Percentiles rank a stretch among this genome's conserved stretches.
Conservation (phyloP, 2,888 invertebrate species). For the Ochropleura plecta region DNA sequence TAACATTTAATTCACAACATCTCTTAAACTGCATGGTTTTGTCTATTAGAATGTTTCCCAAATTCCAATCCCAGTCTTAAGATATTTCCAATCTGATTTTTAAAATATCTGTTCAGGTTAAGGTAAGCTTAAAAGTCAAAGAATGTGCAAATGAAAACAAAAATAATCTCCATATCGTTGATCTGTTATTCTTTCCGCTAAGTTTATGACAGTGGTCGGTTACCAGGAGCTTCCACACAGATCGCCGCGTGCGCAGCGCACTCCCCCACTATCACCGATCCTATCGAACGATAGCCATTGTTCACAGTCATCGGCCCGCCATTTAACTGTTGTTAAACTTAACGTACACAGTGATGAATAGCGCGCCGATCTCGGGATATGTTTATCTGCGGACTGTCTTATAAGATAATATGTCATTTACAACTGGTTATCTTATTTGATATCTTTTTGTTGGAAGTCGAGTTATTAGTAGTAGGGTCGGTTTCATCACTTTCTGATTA, state of each 20-base stretch:
- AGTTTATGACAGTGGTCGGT: slow-evolving; percentile 53
- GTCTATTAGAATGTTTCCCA: neutral
- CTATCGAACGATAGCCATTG: slow-evolving; percentile 81
- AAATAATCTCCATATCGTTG: slow-evolving; percentile 21
- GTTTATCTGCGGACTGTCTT: slow-evolving; percentile 75
- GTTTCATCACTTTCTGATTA: slow-evolving; percentile 63
- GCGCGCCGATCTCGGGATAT: slow-evolving; percentile 71
- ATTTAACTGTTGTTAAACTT: slow-evolving; percentile 78
- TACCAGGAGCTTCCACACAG: slow-evolving; percentile 62
- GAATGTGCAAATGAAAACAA: slow-evolving; percentile 21
- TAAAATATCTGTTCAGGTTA: neutral
- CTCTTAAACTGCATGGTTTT: neutral
- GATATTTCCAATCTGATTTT: neutral
- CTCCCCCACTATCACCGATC: slow-evolving; percentile 76
- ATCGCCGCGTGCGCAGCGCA: slow-evolving; percentile 66
- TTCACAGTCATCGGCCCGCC: slow-evolving; percentile 78
- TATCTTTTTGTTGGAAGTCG: slow-evolving; percentile 58
- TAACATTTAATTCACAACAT: neutral
- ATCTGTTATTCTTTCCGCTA: slow-evolving; percentile 54
- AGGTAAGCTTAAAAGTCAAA: slow-evolving; percentile 4
- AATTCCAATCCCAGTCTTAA: neutral
- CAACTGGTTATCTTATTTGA: slow-evolving; percentile 63
- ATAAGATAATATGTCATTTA: slow-evolving; percentile 72
- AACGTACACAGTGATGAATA: slow-evolving; percentile 77
- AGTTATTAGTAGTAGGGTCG: slow-evolving; percentile 54